phyloP scores from a whole-genome alignment of 1,140 invertebrate genomes.

The Bombus affinis region DNA sequence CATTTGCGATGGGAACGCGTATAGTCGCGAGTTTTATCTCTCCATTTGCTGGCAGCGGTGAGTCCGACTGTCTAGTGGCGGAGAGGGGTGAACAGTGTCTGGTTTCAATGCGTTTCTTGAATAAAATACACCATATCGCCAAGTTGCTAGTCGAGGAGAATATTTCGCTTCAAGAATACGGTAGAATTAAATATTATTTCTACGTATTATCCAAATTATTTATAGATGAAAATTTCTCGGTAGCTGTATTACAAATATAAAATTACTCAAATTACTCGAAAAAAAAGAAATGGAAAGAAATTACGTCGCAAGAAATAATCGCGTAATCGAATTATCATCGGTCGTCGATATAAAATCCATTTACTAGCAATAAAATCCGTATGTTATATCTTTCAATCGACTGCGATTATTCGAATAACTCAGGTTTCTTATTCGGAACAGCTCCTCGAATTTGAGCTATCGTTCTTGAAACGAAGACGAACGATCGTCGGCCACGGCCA shows the following conservation, averaged over 20 bases:
- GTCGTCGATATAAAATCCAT: background rate
- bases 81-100: background rate
- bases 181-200: background rate
- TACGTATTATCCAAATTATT: background rate
- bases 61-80: background rate
- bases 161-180: background rate
- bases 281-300: background rate
- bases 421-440: background rate
- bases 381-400: too few relatives aligned
- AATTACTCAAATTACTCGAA: background rate
- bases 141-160: background rate
- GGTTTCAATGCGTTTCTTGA: constrained; percentile 6
- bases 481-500: background rate
- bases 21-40: constrained; percentile 22
- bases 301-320: background rate
- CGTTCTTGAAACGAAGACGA: background rate
- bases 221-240: too few relatives aligned
- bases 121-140: constrained; percentile 1
- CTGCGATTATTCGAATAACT: background rate
- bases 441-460: background rate
- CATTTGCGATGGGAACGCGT: constrained; percentile 34
- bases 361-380: background rate
- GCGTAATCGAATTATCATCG: background rate
- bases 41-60: constrained; percentile 4
- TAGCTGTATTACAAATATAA: background rate